Evolutionary conservation across 2,888 invertebrate genomes (phyloP).

Genomic region (Piscicola geometra): DNA sequence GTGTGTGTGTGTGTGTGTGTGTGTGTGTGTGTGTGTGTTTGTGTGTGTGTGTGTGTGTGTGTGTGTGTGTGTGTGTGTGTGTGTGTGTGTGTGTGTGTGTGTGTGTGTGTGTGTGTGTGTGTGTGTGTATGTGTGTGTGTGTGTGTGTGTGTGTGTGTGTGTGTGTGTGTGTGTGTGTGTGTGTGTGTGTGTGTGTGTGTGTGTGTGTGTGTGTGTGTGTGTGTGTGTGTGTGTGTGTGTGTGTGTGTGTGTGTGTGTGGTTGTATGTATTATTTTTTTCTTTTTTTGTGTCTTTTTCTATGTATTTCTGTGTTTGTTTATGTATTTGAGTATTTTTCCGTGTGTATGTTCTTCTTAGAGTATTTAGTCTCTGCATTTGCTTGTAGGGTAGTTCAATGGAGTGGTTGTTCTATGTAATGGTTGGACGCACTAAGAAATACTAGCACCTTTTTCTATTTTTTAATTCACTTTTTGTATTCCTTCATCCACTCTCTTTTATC

Average conservation of each 20-base stretch:
- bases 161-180: slow-evolving; percentile 11
- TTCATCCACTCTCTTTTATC: too few species aligned
- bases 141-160: slow-evolving; percentile 21
- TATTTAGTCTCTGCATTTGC: neutral
- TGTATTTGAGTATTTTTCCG: too few species aligned
- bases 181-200: slow-evolving; percentile 11
- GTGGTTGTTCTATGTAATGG: too few species aligned
- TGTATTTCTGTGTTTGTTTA: too few species aligned
- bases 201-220: slow-evolving; percentile 5
- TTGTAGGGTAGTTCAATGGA: neutral
- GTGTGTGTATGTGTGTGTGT: slow-evolving; percentile 26
- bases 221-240: slow-evolving; percentile 10
- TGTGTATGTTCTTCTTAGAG: neutral
- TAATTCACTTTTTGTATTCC: too few species aligned
- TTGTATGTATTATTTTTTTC: neutral
- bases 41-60: slow-evolving; percentile 1
- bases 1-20: neutral
- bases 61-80: slow-evolving; percentile 22
- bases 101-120: slow-evolving; percentile 27
- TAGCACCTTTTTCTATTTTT: too few species aligned
- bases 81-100: slow-evolving; percentile 24
- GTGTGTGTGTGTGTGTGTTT: too few species aligned
- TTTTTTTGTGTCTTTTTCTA: too few species aligned
- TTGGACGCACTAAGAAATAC: too few species aligned
- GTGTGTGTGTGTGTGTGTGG: slow-evolving; percentile 5